These are phyloP conservation scores for Acronicta leporina DNA, from an alignment of 2,888 invertebrate genomes.

Conservation along the genomic window DNA sequence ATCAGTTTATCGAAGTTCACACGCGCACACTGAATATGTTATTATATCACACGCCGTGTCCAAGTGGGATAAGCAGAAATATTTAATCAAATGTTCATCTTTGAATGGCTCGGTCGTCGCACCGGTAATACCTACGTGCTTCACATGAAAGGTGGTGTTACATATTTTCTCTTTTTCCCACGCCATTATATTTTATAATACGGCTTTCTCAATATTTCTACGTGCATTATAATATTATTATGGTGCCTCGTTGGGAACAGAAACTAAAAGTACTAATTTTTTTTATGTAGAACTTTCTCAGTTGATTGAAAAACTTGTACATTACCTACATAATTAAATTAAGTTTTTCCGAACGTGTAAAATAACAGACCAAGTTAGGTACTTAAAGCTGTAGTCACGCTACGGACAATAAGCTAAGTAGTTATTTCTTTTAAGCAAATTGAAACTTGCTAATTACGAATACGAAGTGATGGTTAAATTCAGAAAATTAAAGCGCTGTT, in stretches of 20 bases:
- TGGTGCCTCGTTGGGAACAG: background rate
- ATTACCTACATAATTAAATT: too few species aligned
- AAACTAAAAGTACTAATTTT: too few species aligned
- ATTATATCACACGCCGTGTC: slow-evolving; percentile 8
- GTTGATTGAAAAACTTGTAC: too few species aligned
- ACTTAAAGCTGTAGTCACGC: slow-evolving; percentile 1
- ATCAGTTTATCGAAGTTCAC: slow-evolving; percentile 20
- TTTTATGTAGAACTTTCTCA: too few species aligned
- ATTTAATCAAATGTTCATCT: slow-evolving; percentile 25
- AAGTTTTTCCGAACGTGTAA: too few species aligned
- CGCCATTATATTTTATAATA: slow-evolving; percentile 23
- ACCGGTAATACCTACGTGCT: slow-evolving; percentile 51
- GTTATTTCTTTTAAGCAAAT: slow-evolving; percentile 1
- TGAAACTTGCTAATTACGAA: background rate
- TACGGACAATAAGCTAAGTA: slow-evolving; percentile 10
- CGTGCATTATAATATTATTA: slow-evolving; percentile 4
- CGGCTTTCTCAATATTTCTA: slow-evolving; percentile 15
- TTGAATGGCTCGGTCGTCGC: slow-evolving; percentile 16
- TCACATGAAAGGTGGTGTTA: slow-evolving; percentile 31
- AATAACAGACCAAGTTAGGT: too few species aligned
- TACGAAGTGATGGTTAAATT: background rate
- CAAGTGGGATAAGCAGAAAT: slow-evolving; percentile 19
- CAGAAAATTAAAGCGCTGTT: too few species aligned
- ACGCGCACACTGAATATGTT: slow-evolving; percentile 13
- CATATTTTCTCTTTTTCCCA: slow-evolving; percentile 49